Conservation (phyloP, 2,113 vertebrate species). For the Notiomystis cincta region DNA sequence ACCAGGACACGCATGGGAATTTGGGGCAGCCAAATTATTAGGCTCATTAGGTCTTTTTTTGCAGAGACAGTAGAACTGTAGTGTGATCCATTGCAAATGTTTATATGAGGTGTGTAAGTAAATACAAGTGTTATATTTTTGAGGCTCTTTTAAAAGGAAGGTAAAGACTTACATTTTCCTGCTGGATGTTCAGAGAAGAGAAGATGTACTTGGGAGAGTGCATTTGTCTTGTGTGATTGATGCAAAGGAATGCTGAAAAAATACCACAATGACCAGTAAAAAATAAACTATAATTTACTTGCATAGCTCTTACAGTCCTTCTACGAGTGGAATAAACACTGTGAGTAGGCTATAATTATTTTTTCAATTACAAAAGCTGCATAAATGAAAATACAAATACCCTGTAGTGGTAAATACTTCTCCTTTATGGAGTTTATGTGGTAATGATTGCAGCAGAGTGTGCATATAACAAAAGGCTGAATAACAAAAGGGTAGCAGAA, state of each 20-base stretch:
- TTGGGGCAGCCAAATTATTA: neutral
- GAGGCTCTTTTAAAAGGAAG: neutral
- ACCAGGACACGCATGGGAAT: neutral
- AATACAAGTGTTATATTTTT: neutral
- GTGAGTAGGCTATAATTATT: neutral
- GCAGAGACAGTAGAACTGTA: neutral
- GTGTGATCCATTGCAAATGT: neutral
- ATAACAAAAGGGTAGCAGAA: neutral
- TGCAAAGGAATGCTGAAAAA: neutral
- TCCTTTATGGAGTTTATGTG: neutral
- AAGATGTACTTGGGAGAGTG: neutral
- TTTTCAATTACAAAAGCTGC: neutral
- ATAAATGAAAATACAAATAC: neutral
- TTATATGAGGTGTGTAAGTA: neutral
- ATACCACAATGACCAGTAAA: neutral
- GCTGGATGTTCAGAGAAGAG: neutral
- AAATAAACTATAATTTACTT: neutral
- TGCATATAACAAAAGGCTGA: too few species aligned
- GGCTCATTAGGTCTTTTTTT: neutral
- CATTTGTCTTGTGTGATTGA: neutral
- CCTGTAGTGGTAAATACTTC: neutral
- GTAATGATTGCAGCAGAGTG: neutral
- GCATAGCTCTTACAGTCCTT: neutral
- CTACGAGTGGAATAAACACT: neutral
- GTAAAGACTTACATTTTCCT: neutral